Base-by-base conservation (phyloP, 2,113 vertebrate genomes). In the Rhinoptilus africanus region DNA sequence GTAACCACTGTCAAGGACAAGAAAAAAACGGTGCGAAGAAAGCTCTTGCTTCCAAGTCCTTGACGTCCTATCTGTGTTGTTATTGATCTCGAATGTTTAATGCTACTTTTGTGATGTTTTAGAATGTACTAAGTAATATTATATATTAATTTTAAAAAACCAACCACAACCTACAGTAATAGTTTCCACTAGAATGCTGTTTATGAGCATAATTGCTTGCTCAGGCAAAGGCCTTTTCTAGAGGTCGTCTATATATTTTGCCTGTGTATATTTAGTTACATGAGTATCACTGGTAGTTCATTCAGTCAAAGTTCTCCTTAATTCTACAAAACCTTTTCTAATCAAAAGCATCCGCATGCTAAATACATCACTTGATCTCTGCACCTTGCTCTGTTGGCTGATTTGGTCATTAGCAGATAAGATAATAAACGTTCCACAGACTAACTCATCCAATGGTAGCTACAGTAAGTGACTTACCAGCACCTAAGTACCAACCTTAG, bases 1-100 rank as follows among this genome's bases (percentile, higher is more conserved):
- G n/a, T 62, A 68, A 24, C 53, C 10, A 10, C 68, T 23, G 32
- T n/a, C 27, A 45, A 77, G 43, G 53, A 34, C 48, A 84, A 73
- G 48, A 54, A 67, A 64, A 64, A 39, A 60, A 34, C 0, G 0
- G 27, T 24, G 19, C 1, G 1, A 57, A 57, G 35, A 35, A 7
- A n/a, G 34, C 24, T 43, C 43, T 39, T 43, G 17, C 41, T 88
- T 68, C 73, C 73, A 51, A 27, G 34, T 69, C 43, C 28, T 41
- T 28, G n/a, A 9, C 22, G 59, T 82, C 21, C 0, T 63, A 4
- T 35, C 60, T 57, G 26, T 51, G 17, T 15, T 73, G 5, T 32
- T 73, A 39, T 19, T 45, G 47, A 48, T 83, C 82, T 16, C 2
- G 1, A 54, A 28, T 41, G 23, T 51, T 85, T 51, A 48, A 62